Conservation (phyloP, 2,888 invertebrate species). For the Nomada fucata region DNA sequence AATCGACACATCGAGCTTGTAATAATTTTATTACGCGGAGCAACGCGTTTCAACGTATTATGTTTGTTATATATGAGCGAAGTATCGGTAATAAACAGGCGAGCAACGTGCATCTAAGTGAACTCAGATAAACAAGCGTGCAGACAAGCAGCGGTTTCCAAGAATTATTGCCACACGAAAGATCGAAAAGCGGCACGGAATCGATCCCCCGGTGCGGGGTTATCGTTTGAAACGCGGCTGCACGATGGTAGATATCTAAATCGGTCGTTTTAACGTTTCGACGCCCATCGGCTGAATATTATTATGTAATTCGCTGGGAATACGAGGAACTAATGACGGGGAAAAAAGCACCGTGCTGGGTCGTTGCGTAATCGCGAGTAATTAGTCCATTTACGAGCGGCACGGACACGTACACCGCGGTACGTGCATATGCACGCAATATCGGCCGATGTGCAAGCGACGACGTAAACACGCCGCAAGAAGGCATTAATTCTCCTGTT, state of each 20-base stretch:
- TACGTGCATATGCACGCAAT: constrained; percentile 55
- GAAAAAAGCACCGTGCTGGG: constrained; percentile 61
- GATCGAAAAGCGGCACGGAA: constrained; percentile 19
- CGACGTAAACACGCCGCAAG: constrained; percentile 42
- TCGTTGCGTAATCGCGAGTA: constrained; percentile 77
- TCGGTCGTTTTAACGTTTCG: constrained; percentile 64
- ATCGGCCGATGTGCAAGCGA: constrained; percentile 52
- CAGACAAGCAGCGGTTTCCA: constrained; percentile 26
- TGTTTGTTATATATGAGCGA: background rate
- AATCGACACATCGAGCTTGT: background rate
- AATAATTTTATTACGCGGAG: background rate
- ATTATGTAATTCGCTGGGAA: constrained; percentile 72
- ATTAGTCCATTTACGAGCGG: constrained; percentile 79
- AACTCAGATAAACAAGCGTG: constrained; percentile 1
- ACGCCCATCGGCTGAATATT: constrained; percentile 70
- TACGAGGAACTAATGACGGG: constrained; percentile 74
- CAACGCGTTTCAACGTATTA: background rate
- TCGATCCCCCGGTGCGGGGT: background rate
- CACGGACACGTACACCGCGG: constrained; percentile 39
- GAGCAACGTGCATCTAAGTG: background rate
- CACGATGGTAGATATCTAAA: constrained; percentile 57
- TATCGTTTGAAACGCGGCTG: constrained; percentile 11
- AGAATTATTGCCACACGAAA: constrained; percentile 30
- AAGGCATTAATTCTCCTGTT: constrained; percentile 77
- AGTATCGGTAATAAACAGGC: background rate